Percentiles rank a stretch among this genome's conserved stretches.
These are phyloP conservation scores for Erebia ligea DNA, from an alignment of 2,888 invertebrate species.

Conservation along the genomic window DNA sequence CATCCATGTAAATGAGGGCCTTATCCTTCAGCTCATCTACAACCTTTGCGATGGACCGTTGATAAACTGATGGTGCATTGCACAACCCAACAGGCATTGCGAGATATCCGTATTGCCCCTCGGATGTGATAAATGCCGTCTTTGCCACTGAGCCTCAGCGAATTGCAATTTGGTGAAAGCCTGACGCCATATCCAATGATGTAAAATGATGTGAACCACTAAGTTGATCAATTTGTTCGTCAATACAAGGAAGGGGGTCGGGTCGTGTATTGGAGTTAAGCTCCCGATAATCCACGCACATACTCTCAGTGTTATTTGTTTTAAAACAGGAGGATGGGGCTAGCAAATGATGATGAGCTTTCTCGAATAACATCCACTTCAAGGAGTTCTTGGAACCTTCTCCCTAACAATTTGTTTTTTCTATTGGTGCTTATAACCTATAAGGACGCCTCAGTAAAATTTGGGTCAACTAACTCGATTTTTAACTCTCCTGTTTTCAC, in stretches of 20 bases:
- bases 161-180: conserved; percentile 42
- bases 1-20: conserved; percentile 41
- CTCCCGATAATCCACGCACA: conserved; percentile 45
- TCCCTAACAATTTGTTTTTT: conserved; percentile 40
- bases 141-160: conserved; percentile 36
- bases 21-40: conserved; percentile 23
- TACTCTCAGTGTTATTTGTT: conserved; percentile 36
- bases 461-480: conserved; percentile 33
- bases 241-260: conserved; percentile 29
- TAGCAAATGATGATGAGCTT: conserved; percentile 47
- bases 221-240: conserved; percentile 26
- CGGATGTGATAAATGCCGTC: not conserved
- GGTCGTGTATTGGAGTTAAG: conserved; percentile 46
- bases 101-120: conserved; percentile 32
- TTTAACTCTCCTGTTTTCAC: conserved; percentile 36
- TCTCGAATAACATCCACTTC: conserved; percentile 46
- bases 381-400: conserved; percentile 39
- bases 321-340: conserved; percentile 43
- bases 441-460: conserved; percentile 35
- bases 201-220: conserved; percentile 21
- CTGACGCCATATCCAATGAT: conserved; percentile 29
- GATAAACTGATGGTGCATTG: conserved; percentile 52
- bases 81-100: conserved; percentile 39
- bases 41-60: conserved; percentile 48
- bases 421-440: conserved; percentile 37